Evolutionary conservation across 2,888 invertebrate species (phyloP), one percentile per base, ranked within the genome.

Genomic region (Eupsilia transversa): DNA sequence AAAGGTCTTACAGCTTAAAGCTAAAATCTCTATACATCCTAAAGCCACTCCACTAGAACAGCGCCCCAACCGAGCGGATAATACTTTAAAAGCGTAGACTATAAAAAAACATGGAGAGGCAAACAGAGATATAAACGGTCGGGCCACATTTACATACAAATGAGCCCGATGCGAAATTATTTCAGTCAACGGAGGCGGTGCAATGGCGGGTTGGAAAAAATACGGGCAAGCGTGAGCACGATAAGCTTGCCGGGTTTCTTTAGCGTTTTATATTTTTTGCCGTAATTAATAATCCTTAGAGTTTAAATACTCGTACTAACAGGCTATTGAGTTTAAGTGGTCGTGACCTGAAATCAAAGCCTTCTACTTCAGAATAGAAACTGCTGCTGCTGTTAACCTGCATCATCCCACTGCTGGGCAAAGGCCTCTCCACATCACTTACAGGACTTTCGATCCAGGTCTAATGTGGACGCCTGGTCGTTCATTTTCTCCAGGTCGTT

Each of bases 61-160:
- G 80, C 77, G 78, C 82, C 79, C 80, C 84, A 82, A 78, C 87
- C 76, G 72, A 82, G 84, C 83, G 86, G 80, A 87, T 87, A 88
- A 87, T 86, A 88, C 87, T 86, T 88, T 87, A 89, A 90, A 90
- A 89, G 88, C 90, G 88, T 86, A 89, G 89, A 91, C 89, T 90
- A 89, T 89, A 91, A 90, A 91, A 93, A 93, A 92, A 91, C 91
- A 89, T 88, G 89, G 90, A 92, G 92, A 63, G 89, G 92, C 92
- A 93, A 94, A 94, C 93, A 93, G 89, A 94, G 94, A 94, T 94
- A 94, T 94, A 94, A 93, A 91, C 92, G 91, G 91, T 87, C 83
- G 88, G 90, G 87, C 87, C 89, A 89, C 92, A 95, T 95, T 95
- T 94, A 91, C 95, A 95, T 95, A 94, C 94, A 94, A 94, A 95